Conservation (phyloP, 2,888 invertebrate species). For the Leptinotarsa juncta region DNA sequence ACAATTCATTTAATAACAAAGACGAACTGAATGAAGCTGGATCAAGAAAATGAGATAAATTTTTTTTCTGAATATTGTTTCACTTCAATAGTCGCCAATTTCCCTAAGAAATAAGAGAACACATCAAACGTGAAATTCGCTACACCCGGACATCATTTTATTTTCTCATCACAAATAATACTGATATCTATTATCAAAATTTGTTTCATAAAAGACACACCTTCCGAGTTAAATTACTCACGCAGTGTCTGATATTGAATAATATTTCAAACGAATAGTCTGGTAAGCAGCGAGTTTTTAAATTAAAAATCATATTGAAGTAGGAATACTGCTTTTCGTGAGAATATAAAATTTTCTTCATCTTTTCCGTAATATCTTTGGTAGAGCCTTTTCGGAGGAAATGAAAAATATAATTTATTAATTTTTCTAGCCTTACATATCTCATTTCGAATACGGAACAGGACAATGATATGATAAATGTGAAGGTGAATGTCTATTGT, state of each 20-base stretch:
- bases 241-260: slow-evolving; percentile 35
- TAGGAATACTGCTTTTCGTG: background rate
- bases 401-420: background rate
- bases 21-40: no score
- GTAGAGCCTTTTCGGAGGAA: background rate
- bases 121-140: background rate
- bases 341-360: background rate
- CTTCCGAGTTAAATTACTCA: slow-evolving; percentile 35
- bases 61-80: background rate
- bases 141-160: background rate
- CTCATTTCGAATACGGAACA: no score
- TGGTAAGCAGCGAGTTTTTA: slow-evolving; percentile 27
- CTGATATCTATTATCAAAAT: slow-evolving; percentile 36
- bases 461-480: no score
- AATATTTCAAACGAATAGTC: slow-evolving; percentile 35
- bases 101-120: background rate
- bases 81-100: background rate
- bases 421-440: no score
- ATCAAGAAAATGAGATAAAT: no score
- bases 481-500: no score
- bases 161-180: slow-evolving; percentile 22
- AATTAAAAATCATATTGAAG: slow-evolving; percentile 32
- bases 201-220: slow-evolving; percentile 38
- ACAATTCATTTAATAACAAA: no score
- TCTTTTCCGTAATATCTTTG: background rate